Evolutionary conservation across 2,797 vertebrate genomes (phyloP).

Genomic region (Micropoecilia bifurca): DNA sequence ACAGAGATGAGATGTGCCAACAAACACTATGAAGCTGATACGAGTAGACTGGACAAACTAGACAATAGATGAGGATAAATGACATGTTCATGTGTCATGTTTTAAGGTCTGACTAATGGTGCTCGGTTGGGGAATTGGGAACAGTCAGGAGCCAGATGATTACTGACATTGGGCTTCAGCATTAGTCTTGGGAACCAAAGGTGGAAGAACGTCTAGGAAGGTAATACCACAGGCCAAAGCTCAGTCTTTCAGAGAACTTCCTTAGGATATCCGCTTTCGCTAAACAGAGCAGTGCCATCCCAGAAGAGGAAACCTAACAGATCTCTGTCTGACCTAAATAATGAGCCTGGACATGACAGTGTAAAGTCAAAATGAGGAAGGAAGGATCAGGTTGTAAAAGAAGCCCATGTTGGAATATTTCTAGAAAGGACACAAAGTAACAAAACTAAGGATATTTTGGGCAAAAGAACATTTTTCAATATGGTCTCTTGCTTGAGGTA

Average conservation of each 20-base stretch:
- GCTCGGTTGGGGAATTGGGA: constrained; percentile 6
- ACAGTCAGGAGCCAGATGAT: neutral
- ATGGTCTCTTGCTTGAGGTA: neutral
- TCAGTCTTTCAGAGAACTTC: constrained; percentile 69
- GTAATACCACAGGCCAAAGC: constrained; percentile 53
- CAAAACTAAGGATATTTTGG: constrained; percentile 10
- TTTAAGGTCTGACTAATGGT: constrained; percentile 9
- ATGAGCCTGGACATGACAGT: constrained; percentile 27
- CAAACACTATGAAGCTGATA: neutral
- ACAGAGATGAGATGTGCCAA: neutral
- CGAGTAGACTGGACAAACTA: neutral
- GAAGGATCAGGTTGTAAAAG: constrained; percentile 35
- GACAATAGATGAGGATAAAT: constrained; percentile 3
- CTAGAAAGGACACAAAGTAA: constrained; percentile 28
- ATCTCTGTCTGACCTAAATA: constrained; percentile 58
- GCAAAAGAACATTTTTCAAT: neutral
- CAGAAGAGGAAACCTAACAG: constrained; percentile 63
- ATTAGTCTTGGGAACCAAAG: constrained; percentile 7
- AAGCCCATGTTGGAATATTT: constrained; percentile 24
- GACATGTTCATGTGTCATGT: neutral
- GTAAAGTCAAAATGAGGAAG: constrained; percentile 26
- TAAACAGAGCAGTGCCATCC: constrained; percentile 51
- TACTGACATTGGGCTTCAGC: constrained; percentile 13
- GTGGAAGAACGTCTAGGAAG: constrained; percentile 47
- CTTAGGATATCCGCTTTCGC: constrained; percentile 78